phyloP scores from a whole-genome alignment of 1,140 invertebrate species.

The Melitaea cinxia region DNA sequence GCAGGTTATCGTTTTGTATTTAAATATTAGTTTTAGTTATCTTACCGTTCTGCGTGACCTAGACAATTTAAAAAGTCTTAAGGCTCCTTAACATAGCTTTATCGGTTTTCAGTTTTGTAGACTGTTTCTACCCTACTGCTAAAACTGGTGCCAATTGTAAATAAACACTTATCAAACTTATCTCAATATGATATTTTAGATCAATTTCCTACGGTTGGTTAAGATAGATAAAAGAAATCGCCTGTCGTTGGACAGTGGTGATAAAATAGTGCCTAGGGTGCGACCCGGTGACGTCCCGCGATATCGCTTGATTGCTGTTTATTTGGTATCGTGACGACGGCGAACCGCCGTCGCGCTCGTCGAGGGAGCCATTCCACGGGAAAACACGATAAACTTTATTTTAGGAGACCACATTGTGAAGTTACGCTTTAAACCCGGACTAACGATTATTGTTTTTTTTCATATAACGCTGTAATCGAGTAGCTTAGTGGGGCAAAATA shows the following conservation, averaged over 20 bases:
- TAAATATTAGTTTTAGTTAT: neutral
- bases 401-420: conserved; percentile 32
- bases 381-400: conserved; percentile 38
- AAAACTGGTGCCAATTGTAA: no score
- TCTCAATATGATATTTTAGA: neutral
- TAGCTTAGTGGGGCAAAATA: conserved; percentile 30
- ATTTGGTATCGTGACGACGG: conserved; percentile 53
- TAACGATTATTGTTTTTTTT: conserved; percentile 21
- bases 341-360: conserved; percentile 33
- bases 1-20: neutral
- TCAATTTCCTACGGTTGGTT: neutral
- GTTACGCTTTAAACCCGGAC: conserved; percentile 22
- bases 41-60: no score
- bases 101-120: no score
- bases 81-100: no score
- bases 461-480: conserved; percentile 28
- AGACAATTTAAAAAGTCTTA: no score
- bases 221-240: conserved; percentile 6
- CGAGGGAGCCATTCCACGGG: conserved; percentile 43
- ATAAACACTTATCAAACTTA: neutral
- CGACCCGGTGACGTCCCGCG: conserved; percentile 48
- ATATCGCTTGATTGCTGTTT: conserved; percentile 64
- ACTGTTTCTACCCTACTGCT: no score
- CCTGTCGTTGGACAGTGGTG: conserved; percentile 16
- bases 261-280: conserved; percentile 37